phyloP scores from a whole-genome alignment of 2,888 invertebrate genomes.

The Microchrysa polita region DNA sequence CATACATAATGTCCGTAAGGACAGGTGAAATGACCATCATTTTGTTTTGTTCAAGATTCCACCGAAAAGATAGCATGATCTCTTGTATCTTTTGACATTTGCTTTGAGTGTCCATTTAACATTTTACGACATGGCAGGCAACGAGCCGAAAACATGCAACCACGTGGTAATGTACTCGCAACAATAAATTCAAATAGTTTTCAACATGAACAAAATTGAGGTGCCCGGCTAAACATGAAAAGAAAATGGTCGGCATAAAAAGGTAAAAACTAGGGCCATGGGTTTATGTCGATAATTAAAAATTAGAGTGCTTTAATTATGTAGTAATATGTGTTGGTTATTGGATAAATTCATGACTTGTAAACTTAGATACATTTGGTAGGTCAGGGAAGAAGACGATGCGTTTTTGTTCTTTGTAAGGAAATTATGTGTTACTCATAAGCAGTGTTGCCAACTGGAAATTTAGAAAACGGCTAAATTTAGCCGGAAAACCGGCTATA shows the following conservation, averaged over 20 bases:
- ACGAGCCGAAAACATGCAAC: constrained; percentile 41
- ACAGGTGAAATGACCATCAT: constrained; percentile 31
- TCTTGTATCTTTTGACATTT: constrained; percentile 41
- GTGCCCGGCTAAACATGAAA: constrained; percentile 14
- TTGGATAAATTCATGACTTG: too few species aligned
- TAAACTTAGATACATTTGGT: too few species aligned
- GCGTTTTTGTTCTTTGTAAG: too few species aligned
- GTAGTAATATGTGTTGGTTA: background rate
- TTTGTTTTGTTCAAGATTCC: constrained; percentile 20
- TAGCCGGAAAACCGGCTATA: too few species aligned
- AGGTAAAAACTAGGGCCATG: background rate
- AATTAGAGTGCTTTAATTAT: background rate
- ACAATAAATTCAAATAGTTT: constrained; percentile 19
- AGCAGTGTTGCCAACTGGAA: too few species aligned
- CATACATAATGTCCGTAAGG: background rate
- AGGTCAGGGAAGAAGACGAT: too few species aligned
- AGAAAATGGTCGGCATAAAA: background rate
- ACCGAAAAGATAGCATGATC: constrained; percentile 40
- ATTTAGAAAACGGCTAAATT: too few species aligned
- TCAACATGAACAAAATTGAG: constrained; percentile 5
- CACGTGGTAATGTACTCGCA: constrained; percentile 33
- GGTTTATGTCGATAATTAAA: constrained; percentile 29
- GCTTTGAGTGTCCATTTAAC: constrained; percentile 40
- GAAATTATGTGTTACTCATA: too few species aligned
- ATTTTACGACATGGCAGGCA: constrained; percentile 42